Evolutionary conservation across 2,113 vertebrate genomes (phyloP), one percentile per base, ranked within the genome.

Genomic region (Cinclus mexicanus): DNA sequence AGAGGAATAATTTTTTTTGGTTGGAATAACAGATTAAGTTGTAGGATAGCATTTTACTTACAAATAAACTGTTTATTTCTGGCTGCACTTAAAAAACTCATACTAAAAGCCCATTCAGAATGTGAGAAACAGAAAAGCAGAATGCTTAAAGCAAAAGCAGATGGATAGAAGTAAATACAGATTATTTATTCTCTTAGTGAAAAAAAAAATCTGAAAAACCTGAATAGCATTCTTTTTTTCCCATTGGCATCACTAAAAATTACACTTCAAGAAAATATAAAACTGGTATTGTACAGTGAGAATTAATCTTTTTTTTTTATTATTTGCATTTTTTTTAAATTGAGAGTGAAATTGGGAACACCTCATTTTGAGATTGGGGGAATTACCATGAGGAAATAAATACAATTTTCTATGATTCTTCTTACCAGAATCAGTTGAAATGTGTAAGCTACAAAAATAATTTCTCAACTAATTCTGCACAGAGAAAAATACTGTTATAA

Each of bases 211-310:
- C 14, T 23, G 44, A 25, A 63, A 83, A 35, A 84, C 4, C 3
- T 1, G 2, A 63, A 47, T 16, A 4, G 0, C 4, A 6, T 31
- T 63, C 15, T 10, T 1, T 50, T 1, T 52, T 37, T 12, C 9
- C 16, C 8, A 21, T 10, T 81, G 17, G 0, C 15, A 44, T 42
- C 39, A 68, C 22, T 47, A 74, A 55, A 57, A 1, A 59, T n/a
- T 35, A 25, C 20, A 31, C 10, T 42, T 56, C 12, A 11, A 52
- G 33, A 80, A 83, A 83, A 49, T 3, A n/a, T 47, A 57, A 69
- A 83, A 44, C 8, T 55, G 4, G 7, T 49, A 37, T n/a, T 64
- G 6, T 61, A 59, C 86, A 76, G 8, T 63, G 16, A 65, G 3
- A 94, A 52, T 63, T 26, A 3, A 31, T 46, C 1, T 37, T 68